Percentiles rank a stretch among this genome's conserved stretches.
Evolutionary conservation across 2,113 vertebrate genomes (phyloP).

Genomic region (Probosciger aterrimus): DNA sequence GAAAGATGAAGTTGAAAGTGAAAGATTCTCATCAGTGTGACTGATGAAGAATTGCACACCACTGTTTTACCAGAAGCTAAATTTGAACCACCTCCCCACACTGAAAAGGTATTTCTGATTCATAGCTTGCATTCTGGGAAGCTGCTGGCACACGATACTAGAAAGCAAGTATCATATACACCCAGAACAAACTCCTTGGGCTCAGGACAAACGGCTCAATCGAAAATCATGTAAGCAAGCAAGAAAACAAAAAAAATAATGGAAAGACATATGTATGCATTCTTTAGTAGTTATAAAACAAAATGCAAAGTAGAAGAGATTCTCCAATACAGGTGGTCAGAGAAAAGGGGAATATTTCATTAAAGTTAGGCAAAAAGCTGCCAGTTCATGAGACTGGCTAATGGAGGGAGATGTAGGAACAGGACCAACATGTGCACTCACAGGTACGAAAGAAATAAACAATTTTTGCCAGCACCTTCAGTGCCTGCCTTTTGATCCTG

Average conservation of each 20-base stretch:
- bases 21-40: neutral
- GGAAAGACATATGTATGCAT: neutral
- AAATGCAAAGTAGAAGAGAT: neutral
- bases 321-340: neutral
- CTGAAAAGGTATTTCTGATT: neutral
- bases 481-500: neutral
- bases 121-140: neutral
- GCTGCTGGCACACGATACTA: fast-evolving
- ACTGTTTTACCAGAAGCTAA: fast-evolving
- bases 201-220: neutral
- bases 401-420: neutral
- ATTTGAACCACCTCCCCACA: neutral
- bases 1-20: neutral
- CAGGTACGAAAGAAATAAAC: neutral
- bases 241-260: neutral
- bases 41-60: neutral
- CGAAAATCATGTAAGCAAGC: neutral
- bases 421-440: neutral
- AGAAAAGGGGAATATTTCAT: neutral
- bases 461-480: neutral
- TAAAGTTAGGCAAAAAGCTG: neutral
- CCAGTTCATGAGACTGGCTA: neutral
- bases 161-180: neutral
- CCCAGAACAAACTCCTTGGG: neutral
- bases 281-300: neutral